A percentile compares a stretch with the other conserved stretches of the same genome.
These are phyloP conservation scores for Bolborhynchus lineola DNA, from an alignment of 2,113 vertebrate genomes.

Conservation along the genomic window DNA sequence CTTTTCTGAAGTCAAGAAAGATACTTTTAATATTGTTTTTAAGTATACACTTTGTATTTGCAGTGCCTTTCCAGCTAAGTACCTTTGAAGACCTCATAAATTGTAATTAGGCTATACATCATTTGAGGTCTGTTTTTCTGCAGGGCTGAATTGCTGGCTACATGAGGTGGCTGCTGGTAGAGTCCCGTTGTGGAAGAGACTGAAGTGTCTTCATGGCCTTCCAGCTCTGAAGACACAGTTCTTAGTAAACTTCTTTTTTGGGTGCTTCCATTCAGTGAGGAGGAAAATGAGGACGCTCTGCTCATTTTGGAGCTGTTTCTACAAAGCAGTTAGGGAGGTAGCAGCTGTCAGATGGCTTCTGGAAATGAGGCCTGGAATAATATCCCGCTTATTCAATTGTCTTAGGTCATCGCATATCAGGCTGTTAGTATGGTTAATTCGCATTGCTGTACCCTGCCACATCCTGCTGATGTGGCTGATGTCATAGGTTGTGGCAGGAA, in stretches of 20 bases:
- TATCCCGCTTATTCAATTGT: not conserved
- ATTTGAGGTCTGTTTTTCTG: not conserved
- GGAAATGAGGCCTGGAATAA: constrained; percentile 32
- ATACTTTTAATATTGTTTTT: not conserved
- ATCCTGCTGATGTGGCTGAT: fast-evolving
- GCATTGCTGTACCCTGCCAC: not conserved
- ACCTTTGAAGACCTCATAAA: not conserved
- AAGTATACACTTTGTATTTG: not conserved
- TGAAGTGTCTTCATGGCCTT: not conserved
- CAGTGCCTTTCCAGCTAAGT: not conserved
- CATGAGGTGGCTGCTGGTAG: not conserved
- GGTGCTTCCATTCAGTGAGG: not conserved
- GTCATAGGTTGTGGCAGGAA: not conserved
- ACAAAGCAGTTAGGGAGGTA: not conserved
- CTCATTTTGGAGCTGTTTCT: constrained; percentile 9
- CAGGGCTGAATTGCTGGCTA: not conserved
- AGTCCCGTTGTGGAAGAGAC: not conserved
- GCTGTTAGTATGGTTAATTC: not conserved
- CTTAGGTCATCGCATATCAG: not conserved
- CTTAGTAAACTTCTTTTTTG: not conserved
- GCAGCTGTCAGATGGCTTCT: constrained; percentile 40
- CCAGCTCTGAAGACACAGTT: not conserved
- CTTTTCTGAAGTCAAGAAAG: not conserved
- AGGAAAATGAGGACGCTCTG: not conserved
- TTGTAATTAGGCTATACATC: not conserved